Evolutionary conservation across 2,888 invertebrate species (phyloP).

Genomic region (Dynastes maya): DNA sequence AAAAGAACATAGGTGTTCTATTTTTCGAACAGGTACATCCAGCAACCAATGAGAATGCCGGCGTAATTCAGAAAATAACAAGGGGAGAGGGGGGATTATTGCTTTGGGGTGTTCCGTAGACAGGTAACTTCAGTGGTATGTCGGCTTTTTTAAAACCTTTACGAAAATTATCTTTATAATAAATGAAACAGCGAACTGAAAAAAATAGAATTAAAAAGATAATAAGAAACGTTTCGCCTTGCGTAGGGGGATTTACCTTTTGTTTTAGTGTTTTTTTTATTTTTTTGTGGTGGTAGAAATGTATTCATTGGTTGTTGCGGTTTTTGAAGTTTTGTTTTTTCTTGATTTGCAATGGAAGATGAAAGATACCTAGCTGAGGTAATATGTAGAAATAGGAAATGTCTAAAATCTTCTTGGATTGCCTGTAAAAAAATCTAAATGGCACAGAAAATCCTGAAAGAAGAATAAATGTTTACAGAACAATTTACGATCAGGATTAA

Average conservation of each 20-base stretch:
- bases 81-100: slow-evolving; percentile 57
- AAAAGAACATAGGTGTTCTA: slow-evolving; percentile 61
- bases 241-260: slow-evolving; percentile 4
- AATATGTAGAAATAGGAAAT: neutral
- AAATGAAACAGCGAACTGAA: neutral
- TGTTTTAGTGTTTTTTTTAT: neutral
- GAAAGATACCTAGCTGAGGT: neutral
- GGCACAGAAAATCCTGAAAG: neutral
- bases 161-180: slow-evolving; percentile 21
- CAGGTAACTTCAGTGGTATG: slow-evolving; percentile 60
- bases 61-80: slow-evolving; percentile 63
- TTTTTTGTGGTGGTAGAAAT: slow-evolving; percentile 10
- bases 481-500: too few species aligned
- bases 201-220: slow-evolving; percentile 49
- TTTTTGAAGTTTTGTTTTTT: slow-evolving; percentile 17
- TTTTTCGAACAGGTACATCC: slow-evolving; percentile 59
- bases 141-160: slow-evolving; percentile 58
- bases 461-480: neutral
- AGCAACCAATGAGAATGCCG: slow-evolving; percentile 65
- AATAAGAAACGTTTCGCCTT: slow-evolving; percentile 11
- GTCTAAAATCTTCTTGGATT: neutral
- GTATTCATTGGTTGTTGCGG: slow-evolving; percentile 11
- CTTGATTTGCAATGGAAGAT: neutral
- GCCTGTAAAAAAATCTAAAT: neutral
- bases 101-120: slow-evolving; percentile 53